Conservation (phyloP, 2,797 vertebrate genomes). For the Naso thynnoides region DNA sequence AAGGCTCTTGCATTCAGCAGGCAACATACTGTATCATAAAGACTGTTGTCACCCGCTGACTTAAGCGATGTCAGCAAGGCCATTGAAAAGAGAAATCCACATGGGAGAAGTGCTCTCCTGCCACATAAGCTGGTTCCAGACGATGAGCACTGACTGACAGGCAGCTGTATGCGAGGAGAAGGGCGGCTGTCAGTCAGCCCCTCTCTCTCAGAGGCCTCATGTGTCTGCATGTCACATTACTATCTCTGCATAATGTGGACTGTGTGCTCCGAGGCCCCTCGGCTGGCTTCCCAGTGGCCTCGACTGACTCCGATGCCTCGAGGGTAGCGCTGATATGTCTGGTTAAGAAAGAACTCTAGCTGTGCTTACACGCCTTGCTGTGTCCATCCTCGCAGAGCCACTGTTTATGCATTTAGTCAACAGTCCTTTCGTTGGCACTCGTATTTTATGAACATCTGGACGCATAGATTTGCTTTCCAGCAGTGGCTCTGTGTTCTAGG, state of each 20-base stretch:
- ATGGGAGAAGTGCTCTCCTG: slow-evolving; percentile 27
- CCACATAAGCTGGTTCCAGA: slow-evolving; percentile 55
- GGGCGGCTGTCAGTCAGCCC: slow-evolving; percentile 61
- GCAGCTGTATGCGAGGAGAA: slow-evolving; percentile 43
- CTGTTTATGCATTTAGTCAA: slow-evolving; percentile 34
- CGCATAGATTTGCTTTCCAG: not conserved
- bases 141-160: slow-evolving; percentile 66
- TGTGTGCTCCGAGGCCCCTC: slow-evolving; percentile 46
- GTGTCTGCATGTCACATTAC: slow-evolving; percentile 71
- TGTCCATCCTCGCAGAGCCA: slow-evolving; percentile 20
- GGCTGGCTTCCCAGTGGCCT: slow-evolving; percentile 37
- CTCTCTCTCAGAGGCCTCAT: slow-evolving; percentile 56
- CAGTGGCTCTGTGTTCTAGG: not conserved
- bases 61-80: slow-evolving; percentile 23
- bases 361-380: slow-evolving; percentile 30
- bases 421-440: slow-evolving; percentile 25
- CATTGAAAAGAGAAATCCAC: slow-evolving; percentile 35
- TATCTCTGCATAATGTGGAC: slow-evolving; percentile 54
- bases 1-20: slow-evolving; percentile 1
- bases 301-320: slow-evolving; percentile 48
- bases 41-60: slow-evolving; percentile 30
- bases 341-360: slow-evolving; percentile 37
- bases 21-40: slow-evolving; percentile 25
- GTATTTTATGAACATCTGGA: slow-evolving; percentile 25
- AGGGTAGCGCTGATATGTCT: slow-evolving; percentile 46